Conservation (phyloP, 2,113 vertebrate genomes). For the Nothobranchius furzeri region DNA sequence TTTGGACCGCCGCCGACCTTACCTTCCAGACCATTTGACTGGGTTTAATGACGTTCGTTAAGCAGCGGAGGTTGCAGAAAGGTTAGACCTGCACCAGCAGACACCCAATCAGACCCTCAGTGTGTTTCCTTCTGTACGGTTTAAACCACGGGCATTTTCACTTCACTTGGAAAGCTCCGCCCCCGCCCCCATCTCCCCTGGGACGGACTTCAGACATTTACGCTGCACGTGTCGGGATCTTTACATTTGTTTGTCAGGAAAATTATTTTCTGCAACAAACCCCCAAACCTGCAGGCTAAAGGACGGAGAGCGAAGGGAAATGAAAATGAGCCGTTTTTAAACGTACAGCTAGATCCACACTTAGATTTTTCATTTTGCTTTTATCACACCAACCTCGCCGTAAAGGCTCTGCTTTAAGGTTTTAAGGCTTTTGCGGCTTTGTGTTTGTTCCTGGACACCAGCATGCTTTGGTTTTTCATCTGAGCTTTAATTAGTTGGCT, state of each 20-base stretch:
- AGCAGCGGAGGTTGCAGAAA: no score
- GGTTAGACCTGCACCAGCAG: conserved; percentile 14
- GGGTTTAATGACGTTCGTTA: conserved; percentile 2
- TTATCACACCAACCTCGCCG: background rate
- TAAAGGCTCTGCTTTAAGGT: background rate
- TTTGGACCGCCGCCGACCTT: rapidly evolving
- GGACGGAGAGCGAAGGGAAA: background rate
- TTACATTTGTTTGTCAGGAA: background rate
- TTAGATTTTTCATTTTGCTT: background rate
- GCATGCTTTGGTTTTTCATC: no score
- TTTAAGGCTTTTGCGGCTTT: background rate
- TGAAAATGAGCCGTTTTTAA: conserved; percentile 21
- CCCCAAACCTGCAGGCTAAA: background rate
- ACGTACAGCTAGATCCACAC: conserved; percentile 11
- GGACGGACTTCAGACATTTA: no score
- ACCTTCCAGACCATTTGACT: background rate
- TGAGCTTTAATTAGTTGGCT: background rate
- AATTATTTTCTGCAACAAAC: no score
- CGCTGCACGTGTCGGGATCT: no score
- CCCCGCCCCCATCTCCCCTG: no score
- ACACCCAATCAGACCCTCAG: conserved; percentile 38
- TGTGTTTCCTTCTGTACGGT: conserved; percentile 27
- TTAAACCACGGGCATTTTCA: conserved; percentile 33
- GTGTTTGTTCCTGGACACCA: background rate
- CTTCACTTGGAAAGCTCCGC: background rate